Evolutionary conservation across 2,888 invertebrate genomes (phyloP).

Genomic region (Andrena camellia): DNA sequence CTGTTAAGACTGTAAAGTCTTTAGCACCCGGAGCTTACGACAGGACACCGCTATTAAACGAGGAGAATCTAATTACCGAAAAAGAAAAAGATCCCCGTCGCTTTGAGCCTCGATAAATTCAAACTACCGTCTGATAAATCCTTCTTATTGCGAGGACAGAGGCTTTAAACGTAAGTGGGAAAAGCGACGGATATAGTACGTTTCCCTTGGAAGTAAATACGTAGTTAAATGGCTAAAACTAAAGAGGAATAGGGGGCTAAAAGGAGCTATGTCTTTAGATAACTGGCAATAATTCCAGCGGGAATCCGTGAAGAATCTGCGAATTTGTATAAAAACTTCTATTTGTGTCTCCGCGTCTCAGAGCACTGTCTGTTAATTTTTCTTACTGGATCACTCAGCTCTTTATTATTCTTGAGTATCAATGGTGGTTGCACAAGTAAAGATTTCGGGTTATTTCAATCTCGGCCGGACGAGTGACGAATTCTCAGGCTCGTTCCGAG

Average conservation of each 20-base stretch:
- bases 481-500: too few species aligned
- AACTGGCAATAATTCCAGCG: neutral
- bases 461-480: too few species aligned
- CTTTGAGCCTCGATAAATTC: constrained; percentile 26
- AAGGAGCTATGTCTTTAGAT: neutral
- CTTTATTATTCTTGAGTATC: too few species aligned
- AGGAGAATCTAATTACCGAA: constrained; percentile 28
- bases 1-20: constrained; percentile 33
- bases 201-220: neutral
- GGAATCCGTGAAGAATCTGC: neutral
- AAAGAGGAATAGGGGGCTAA: neutral
- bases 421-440: too few species aligned
- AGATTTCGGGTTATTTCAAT: too few species aligned
- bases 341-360: neutral
- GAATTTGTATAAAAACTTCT: neutral
- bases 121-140: neutral
- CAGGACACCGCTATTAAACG: constrained; percentile 14
- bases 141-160: constrained; percentile 10
- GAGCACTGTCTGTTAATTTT: neutral
- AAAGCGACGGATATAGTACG: constrained; percentile 1
- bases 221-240: neutral
- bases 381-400: neutral
- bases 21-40: constrained; percentile 4
- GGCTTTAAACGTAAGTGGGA: constrained; percentile 13
- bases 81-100: neutral